phyloP scores from a whole-genome alignment of 2,113 vertebrate genomes.

The Cyprinodon tularosa region DNA sequence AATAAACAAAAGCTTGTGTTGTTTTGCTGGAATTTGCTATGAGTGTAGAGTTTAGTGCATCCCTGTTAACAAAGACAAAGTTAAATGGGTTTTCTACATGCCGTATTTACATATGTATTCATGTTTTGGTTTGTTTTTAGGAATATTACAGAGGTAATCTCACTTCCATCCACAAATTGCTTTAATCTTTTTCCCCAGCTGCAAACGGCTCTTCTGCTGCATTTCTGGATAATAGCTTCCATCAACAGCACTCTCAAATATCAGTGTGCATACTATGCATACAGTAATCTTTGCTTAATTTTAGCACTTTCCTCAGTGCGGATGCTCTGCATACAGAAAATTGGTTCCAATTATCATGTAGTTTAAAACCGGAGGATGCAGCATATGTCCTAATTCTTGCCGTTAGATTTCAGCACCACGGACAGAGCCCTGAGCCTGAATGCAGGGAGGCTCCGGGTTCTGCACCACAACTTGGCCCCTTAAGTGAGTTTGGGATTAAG shows the following conservation, averaged over 20 bases:
- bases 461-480: conserved; percentile 38
- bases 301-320: conserved; percentile 30
- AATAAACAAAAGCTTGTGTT: too few species aligned
- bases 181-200: conserved; percentile 45
- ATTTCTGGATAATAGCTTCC: conserved; percentile 36
- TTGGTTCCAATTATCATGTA: conserved; percentile 13
- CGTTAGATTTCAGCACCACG: conserved; percentile 62
- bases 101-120: not conserved
- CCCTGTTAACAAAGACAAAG: conserved; percentile 2
- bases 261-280: conserved; percentile 30
- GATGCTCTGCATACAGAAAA: conserved; percentile 40
- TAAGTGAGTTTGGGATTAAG: conserved; percentile 51
- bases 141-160: conserved; percentile 6
- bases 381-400: not conserved
- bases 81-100: conserved; percentile 1
- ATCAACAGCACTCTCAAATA: conserved; percentile 46
- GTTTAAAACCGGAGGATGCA: not conserved
- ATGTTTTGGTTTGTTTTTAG: not conserved
- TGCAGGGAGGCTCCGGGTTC: not conserved
- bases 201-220: conserved; percentile 23
- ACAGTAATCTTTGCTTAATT: conserved; percentile 54
- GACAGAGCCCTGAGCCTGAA: conserved; percentile 40
- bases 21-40: not conserved
- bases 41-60: not conserved
- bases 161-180: conserved; percentile 22